Conservation (phyloP, 2,797 vertebrate genomes). For the Falco columbarius region DNA sequence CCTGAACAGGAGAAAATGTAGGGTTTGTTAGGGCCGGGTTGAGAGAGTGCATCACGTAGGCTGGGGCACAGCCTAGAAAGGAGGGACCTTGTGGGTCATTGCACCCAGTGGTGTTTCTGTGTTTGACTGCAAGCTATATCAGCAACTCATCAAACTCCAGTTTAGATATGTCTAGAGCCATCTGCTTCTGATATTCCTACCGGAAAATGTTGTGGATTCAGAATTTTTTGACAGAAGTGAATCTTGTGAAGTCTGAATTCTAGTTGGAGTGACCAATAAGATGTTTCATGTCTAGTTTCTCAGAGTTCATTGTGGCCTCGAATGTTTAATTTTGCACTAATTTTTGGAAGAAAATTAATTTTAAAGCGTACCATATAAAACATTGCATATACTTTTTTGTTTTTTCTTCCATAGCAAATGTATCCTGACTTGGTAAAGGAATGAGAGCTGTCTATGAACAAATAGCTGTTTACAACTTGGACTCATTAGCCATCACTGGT, state of each 20-base stretch:
- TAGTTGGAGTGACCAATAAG: neutral
- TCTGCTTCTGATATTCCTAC: neutral
- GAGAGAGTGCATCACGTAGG: neutral
- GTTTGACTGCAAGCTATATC: neutral
- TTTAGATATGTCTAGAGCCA: neutral
- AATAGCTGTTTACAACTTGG: neutral
- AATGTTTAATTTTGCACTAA: neutral
- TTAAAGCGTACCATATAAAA: neutral
- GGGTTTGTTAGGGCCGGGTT: neutral
- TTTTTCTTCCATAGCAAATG: neutral
- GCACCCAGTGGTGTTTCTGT: neutral
- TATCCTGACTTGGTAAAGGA: neutral
- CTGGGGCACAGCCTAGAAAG: neutral
- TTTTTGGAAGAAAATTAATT: neutral
- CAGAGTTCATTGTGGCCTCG: neutral
- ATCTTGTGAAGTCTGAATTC: neutral
- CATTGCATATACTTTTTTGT: neutral
- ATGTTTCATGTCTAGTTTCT: neutral
- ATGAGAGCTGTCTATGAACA: neutral
- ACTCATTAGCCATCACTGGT: neutral
- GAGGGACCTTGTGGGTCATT: neutral
- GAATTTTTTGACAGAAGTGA: neutral
- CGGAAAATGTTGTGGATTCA: conserved; percentile 8
- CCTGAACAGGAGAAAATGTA: neutral
- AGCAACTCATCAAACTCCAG: neutral